Conservation (phyloP, 92 coral and sea anemone genomes). For the Porites rus region DNA sequence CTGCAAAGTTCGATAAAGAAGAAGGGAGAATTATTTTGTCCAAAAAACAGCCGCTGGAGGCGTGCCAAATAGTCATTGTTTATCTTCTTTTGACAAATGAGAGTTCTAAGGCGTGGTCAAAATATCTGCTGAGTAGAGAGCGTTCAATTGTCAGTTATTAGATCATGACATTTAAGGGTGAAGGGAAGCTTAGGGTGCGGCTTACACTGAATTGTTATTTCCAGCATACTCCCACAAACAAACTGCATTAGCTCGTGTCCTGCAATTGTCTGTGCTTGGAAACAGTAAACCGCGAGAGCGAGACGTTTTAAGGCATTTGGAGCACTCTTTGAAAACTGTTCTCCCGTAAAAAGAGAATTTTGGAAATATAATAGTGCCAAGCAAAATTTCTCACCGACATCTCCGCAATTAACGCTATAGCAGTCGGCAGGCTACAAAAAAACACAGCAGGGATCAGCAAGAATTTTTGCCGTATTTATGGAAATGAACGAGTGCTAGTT, state of each 20-base stretch:
- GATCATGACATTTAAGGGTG: slow-evolving; percentile 9
- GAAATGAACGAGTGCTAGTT: neutral
- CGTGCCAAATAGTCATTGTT: neutral
- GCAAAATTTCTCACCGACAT: neutral
- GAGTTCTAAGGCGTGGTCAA: slow-evolving; percentile 19
- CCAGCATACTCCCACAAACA: slow-evolving; percentile 19
- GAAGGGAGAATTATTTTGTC: neutral
- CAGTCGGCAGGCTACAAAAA: slow-evolving; percentile 3
- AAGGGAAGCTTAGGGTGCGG: slow-evolving; percentile 30
- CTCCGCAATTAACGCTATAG: neutral
- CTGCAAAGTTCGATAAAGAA: neutral
- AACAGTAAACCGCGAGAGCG: neutral
- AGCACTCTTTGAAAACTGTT: slow-evolving; percentile 9
- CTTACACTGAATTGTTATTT: slow-evolving; percentile 5
- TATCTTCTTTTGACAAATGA: no score
- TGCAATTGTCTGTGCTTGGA: neutral
- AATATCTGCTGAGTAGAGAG: neutral
- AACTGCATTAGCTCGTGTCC: neutral
- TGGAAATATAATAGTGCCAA: neutral
- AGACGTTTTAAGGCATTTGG: neutral
- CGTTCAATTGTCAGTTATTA: slow-evolving; percentile 2
- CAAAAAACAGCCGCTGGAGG: no score
- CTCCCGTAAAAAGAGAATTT: neutral
- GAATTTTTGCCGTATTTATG: neutral
- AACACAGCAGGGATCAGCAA: slow-evolving; percentile 10